Evolutionary conservation across 2,113 vertebrate species (phyloP), one percentile per base, ranked within the genome.

Genomic region (Cryptomyrus ogoouensis): DNA sequence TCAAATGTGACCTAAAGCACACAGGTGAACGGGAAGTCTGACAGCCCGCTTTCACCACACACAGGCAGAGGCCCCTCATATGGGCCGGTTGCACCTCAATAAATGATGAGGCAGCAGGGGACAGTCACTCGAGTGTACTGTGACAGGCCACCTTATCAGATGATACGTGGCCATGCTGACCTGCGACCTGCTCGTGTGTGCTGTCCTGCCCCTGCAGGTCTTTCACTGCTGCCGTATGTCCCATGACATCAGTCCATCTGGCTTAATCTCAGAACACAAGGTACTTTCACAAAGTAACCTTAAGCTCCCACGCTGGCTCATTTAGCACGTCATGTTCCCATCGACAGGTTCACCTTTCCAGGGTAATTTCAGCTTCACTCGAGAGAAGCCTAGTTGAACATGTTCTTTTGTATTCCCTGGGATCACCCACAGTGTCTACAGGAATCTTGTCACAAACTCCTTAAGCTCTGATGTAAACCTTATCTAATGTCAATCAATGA

Each of bases 181-280:
- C 52, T n/a, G 87, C 39, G 53, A 39, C 85, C 85, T 56, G 49
- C 84, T 13, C 8, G 3, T 13, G 62, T 13, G 62, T 19, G 17
- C 31, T 2, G 35, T 42, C 35, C 74, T 39, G 74, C 74, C 5
- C 6, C 74, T 31, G 27, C 70, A 39, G 3, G 70, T 39, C 27
- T 31, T 27, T 13, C 21, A 3, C 39, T n/a, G 80, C 42, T 19
- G 35, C 80, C 7, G 39, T 21, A 50, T 42, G 46, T 86, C 21
- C 47, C 83, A 86, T 86, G 83, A 47, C 83, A 86, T 80, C 31
- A 42, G 74, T 86, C 83, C 44, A 47, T 15, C 83, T 13, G 46
- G 83, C n/a, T 86, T 86, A 47, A 86, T 86, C 83, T 49, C 21
- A 47, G 47, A 47, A 49, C 83, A 86, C n/a, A 49, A 86, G 44